A percentile compares a stretch with the other conserved stretches of the same genome.
These are phyloP conservation scores for Esox niger DNA, from an alignment of 2,113 vertebrate genomes.

Conservation along the genomic window DNA sequence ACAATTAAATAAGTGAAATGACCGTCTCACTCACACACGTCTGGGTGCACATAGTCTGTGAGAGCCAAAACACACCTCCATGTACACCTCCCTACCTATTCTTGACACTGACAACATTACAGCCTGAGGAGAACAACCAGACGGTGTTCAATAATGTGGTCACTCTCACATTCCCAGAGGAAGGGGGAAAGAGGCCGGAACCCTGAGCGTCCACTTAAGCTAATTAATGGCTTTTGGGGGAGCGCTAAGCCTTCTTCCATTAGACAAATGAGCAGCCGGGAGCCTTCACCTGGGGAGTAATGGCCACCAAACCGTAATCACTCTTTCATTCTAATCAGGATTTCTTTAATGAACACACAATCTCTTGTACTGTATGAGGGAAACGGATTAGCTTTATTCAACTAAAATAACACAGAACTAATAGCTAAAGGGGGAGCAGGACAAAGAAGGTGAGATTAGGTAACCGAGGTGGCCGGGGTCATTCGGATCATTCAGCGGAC, in stretches of 20 bases:
- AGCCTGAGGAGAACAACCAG: too few species aligned
- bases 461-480: too few species aligned
- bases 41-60: too few species aligned
- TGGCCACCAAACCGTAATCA: slow-evolving; percentile 13
- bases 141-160: not conserved
- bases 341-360: slow-evolving; percentile 42
- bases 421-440: not conserved
- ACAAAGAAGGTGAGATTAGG: not conserved
- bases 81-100: too few species aligned
- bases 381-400: slow-evolving; percentile 34
- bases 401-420: slow-evolving; percentile 12
- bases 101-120: too few species aligned
- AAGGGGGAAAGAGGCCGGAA: slow-evolving; percentile 1
- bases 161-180: not conserved
- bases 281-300: slow-evolving; percentile 27
- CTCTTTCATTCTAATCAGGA: slow-evolving; percentile 47
- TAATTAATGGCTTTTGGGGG: slow-evolving; percentile 51
- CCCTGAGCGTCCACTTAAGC: slow-evolving; percentile 51
- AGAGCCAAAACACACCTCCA: too few species aligned
- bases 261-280: slow-evolving; percentile 49
- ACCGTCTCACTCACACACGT: too few species aligned
- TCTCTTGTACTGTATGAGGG: slow-evolving; percentile 40
- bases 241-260: slow-evolving; percentile 52
- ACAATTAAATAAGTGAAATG: too few species aligned
- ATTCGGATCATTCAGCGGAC: too few species aligned